Base-by-base conservation (phyloP, 1,140 invertebrate species). In the Magallana gigas region DNA sequence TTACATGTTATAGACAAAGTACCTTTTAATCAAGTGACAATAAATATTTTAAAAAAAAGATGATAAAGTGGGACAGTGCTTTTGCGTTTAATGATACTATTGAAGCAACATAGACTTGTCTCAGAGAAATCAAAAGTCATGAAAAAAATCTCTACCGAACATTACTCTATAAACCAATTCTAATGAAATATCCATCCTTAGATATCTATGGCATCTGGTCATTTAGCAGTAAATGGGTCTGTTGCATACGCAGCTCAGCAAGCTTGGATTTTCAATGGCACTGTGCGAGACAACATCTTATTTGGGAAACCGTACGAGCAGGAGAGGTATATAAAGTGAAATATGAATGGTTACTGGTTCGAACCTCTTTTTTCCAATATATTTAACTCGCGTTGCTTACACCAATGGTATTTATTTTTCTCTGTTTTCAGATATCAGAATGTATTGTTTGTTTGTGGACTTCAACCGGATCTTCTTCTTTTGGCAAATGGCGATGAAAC, bases 181-280 rank as follows among this genome's bases (percentile, higher is more conserved):
- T 4, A 2, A 48, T 48, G 2, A 48, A 48, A 48, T 48, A 48
- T 48, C 16, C 58, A 23, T 62, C 7, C 8, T 71, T 29, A 95
- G 95, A 93, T 95, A 93, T 85, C 92, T 58, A 84, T 90, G 12
- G 80, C 90, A 1, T 91, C 91, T 3, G 97, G 96, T 14, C 93
- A 95, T 80, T 89, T 97, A 11, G 94, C 94, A 59, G 94, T 97
- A 29, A 94, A 95, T 85, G 96, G 96, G 4, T 93, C 93, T 7
- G 95, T 96, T 86, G 97, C 96, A 0, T 97, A 96, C 90, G 96
- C 96, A 3, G 95, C 96, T 58, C 97, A 97, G 92, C 95, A 96
- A 90, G 95, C 97, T 0, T 96, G 96, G 95, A 96, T 97, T 59
- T 92, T 96, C 48, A 97, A 97, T 93, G 95, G 95, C 0, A 96